These are phyloP conservation scores for Scaptomyza parva DNA, from an alignment of 2,888 invertebrate genomes.

Conservation along the genomic window DNA sequence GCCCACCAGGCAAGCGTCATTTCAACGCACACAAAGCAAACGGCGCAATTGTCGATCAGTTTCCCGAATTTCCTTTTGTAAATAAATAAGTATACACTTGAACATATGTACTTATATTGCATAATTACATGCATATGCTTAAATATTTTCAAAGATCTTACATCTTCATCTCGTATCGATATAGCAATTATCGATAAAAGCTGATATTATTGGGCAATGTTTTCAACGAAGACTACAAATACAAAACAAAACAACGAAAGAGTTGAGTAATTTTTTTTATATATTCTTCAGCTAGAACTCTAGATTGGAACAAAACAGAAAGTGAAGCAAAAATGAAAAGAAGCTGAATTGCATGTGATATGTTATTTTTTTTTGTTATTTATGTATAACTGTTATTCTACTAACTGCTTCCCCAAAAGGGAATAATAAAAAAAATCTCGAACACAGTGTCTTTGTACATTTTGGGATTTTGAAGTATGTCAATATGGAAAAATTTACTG, in stretches of 20 bases:
- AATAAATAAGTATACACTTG: background rate
- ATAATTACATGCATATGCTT: conserved; percentile 3
- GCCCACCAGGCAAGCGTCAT: conserved; percentile 12
- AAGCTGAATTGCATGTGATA: background rate
- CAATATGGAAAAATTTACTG: background rate
- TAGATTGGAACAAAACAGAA: too few species aligned
- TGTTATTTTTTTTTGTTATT: background rate
- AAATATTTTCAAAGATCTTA: background rate
- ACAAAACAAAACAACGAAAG: background rate
- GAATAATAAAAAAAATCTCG: background rate
- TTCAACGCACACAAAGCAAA: conserved; percentile 12
- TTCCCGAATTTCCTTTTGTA: background rate
- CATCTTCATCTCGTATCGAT: conserved; percentile 9
- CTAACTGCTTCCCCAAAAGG: background rate
- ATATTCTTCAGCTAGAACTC: background rate
- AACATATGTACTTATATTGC: conserved; percentile 4
- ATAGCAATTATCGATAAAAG: background rate
- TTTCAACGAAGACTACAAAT: background rate
- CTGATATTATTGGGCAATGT: background rate
- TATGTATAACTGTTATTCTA: background rate
- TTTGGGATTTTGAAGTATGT: background rate
- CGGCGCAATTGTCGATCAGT: conserved; percentile 17
- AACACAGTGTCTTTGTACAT: background rate
- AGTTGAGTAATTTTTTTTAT: too few species aligned
- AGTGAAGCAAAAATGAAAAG: background rate